Evolutionary conservation across 2,113 vertebrate species (phyloP).

Genomic region (Tenrec ecaudatus): DNA sequence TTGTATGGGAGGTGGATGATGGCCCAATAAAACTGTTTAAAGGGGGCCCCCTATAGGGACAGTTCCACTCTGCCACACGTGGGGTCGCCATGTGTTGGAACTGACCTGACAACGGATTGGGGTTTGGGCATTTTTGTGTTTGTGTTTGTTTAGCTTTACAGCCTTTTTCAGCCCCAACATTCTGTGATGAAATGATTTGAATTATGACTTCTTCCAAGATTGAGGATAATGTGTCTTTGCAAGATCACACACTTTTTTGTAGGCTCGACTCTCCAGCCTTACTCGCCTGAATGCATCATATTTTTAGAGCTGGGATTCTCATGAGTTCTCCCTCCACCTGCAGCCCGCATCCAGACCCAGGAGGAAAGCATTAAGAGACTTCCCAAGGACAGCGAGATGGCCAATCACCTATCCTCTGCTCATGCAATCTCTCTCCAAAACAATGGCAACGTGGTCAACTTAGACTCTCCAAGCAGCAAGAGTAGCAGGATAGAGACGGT

Average conservation of each 20-base stretch:
- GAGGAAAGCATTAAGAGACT: conserved; percentile 88
- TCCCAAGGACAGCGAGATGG: conserved; percentile 89
- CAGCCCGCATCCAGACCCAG: conserved; percentile 91
- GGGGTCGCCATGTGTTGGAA: neutral
- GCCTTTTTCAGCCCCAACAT: neutral
- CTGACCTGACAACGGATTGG: neutral
- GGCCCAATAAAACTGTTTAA: no score
- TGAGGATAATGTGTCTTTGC: neutral
- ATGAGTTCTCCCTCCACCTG: neutral
- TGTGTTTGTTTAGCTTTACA: neutral
- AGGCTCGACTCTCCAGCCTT: neutral
- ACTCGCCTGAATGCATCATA: no score
- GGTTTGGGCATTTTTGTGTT: no score
- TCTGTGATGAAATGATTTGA: neutral
- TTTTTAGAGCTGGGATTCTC: neutral
- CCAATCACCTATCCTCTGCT: conserved; percentile 88
- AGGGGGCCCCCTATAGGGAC: no score
- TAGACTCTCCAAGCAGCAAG: conserved; percentile 87
- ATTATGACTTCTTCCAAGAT: accelerated
- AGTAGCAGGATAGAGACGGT: conserved; percentile 90
- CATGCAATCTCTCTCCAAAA: conserved; percentile 85
- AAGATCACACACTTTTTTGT: no score
- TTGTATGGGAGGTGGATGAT: no score
- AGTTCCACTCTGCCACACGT: neutral
- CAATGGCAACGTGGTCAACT: conserved; percentile 89